Base-by-base conservation (phyloP, 2,888 invertebrate genomes). In the Incurvaria masculella region DNA sequence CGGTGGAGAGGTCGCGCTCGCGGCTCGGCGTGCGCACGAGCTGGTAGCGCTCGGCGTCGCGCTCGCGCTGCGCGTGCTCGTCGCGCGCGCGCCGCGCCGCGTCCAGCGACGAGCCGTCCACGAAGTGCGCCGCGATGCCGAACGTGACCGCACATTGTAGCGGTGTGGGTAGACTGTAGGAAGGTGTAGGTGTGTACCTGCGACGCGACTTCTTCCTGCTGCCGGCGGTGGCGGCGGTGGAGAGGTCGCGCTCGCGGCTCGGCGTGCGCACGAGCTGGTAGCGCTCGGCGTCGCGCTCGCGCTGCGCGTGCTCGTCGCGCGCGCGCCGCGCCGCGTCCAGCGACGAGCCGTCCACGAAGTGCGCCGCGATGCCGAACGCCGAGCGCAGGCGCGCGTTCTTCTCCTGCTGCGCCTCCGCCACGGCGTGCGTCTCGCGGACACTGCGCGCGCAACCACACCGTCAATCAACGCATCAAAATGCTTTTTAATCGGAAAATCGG, bases 331-430 rank as follows among this genome's bases (percentile, higher is more conserved):
- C 89, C 2, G 91, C 87, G 74, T 94, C 94, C 68, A 96, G 84
- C 65, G 94, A 93, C 63, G 91, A 89, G 54, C 97, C 97, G 69
- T 96, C 96, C 48, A 95, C 91, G 76, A 96, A 97, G 62, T 87
- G 89, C 59, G 94, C 91, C 21, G 93, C 90, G 58, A 98, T 94
- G 49, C 97, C 96, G 69, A 97, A 97, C 4, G 97, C 97, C 67
- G 94, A 92, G 47, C 95, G 87, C 52, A 97, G 80, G 49, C 89
- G 87, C 2, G 92, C 92, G 81, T 97, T 97, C 74, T 97, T 97
- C 71, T 94, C 92, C 63, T 93, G 91, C 68, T 96, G 96, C 20
- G 97, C 96, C 69, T 94, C 94, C 1, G 97, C 97, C 55, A 95
- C 87, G 70, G 96, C 94, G 79, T 98, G 97, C 43, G 95, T 96